phyloP scores from a whole-genome alignment of 2,797 vertebrate genomes.

The Poeciliopsis turneri region DNA sequence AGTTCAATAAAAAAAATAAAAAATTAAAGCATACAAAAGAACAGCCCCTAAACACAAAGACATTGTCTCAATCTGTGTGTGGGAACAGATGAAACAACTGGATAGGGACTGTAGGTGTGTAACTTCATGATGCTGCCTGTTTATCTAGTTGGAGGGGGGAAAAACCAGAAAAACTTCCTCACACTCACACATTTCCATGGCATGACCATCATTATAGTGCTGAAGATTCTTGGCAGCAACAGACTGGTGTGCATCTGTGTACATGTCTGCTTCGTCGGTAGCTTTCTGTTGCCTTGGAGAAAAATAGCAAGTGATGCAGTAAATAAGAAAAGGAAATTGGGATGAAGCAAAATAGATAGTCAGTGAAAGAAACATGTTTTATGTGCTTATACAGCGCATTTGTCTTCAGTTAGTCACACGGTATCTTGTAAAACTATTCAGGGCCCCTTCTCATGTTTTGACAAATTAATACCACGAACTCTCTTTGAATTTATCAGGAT shows the following conservation, averaged over 20 bases:
- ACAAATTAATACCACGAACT: background rate
- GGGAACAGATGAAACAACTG: slow-evolving; percentile 2
- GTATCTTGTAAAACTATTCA: background rate
- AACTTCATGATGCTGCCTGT: slow-evolving; percentile 30
- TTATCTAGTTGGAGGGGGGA: slow-evolving; percentile 18
- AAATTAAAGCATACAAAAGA: background rate
- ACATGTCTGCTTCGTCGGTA: slow-evolving; percentile 27
- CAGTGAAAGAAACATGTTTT: background rate
- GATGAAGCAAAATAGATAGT: slow-evolving; percentile 2
- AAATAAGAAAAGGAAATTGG: slow-evolving; percentile 1
- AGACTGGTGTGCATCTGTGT: slow-evolving; percentile 28
- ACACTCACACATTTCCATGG: slow-evolving; percentile 22
- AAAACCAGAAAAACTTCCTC: slow-evolving; percentile 4
- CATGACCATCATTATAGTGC: slow-evolving; percentile 41
- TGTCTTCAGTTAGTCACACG: background rate
- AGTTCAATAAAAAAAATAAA: slow-evolving; percentile 9
- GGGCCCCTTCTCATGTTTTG: background rate
- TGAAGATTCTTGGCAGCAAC: slow-evolving; percentile 13
- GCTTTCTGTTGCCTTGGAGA: slow-evolving; percentile 3
- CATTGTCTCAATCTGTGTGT: background rate
- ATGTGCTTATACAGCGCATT: too few species aligned
- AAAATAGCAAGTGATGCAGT: slow-evolving; percentile 16
- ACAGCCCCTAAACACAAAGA: background rate
- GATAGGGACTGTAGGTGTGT: slow-evolving; percentile 42
- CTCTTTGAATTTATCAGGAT: background rate